Evolutionary conservation across 2,888 invertebrate genomes (phyloP), one percentile per base, ranked within the genome.

Genomic region (Tachina fera): DNA sequence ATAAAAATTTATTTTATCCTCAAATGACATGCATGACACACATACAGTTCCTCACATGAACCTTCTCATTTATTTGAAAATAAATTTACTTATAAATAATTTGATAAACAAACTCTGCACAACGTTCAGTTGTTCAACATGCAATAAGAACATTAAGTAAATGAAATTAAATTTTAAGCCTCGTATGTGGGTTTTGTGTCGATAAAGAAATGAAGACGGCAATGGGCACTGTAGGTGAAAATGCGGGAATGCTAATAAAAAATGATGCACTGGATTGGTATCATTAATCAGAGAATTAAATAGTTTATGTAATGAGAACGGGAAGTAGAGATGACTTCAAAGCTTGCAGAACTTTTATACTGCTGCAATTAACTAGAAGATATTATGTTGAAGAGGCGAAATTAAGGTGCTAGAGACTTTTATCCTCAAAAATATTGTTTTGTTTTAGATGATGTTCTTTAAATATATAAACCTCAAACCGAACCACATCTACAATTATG

Each of bases 31-130:
- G 6, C n/a, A 49, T 49, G 6, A 22, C 41, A 16, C 45, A 61
- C 31, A 14, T 13, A 39, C 31, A 47, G 3, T 5, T 31, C 2
- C 31, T 31, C 6, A 14, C 56, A 13, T 53, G 14, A 1, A 45
- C 41, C 19, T 8, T 79, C 16, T 61, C 19, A 22, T 39, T 56
- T 8, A 56, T 56, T 71, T 56, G 39, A 70, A 71, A 71, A 71
- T 71, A 39, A 79, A 63, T 72, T 56, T 56, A 58, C 65, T 72
- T 79, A 60, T 71, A 71, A 53, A 65, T 72, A 72, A 72, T 65
- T 65, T 72, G 45, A 56, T 65, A 80, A 65, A 65, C 45, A 71
- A 79, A 53, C 31, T 45, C 51, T 72, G 6, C 6, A 31, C 31
- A 58, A 31, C 56, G 39, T 3, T 31, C 22, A 60, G 39, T 39